Evolutionary conservation across 2,113 vertebrate species (phyloP).

Genomic region (Syngnathus floridae): DNA sequence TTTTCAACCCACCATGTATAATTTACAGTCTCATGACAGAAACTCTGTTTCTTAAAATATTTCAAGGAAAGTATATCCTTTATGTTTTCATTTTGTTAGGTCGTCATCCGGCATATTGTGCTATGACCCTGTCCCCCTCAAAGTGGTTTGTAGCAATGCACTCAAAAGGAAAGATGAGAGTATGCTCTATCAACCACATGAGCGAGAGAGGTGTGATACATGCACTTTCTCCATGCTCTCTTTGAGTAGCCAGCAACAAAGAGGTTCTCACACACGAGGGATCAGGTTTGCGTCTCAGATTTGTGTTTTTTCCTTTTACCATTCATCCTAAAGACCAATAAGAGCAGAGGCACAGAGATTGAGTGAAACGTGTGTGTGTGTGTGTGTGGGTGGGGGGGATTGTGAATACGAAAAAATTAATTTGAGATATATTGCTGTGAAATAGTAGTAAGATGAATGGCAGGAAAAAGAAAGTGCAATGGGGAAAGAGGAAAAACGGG

Average conservation of each 20-base stretch:
- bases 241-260: constrained; percentile 45
- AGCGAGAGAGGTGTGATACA: constrained; percentile 43
- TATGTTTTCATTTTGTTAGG: constrained; percentile 25
- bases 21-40: not conserved
- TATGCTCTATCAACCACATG: constrained; percentile 48
- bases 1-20: not conserved
- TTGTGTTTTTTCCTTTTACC: constrained; percentile 59
- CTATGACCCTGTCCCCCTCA: not conserved
- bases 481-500: constrained; percentile 11
- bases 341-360: constrained; percentile 35
- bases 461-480: constrained; percentile 2
- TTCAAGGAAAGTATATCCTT: constrained; percentile 25
- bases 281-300: constrained; percentile 55
- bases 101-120: constrained; percentile 34
- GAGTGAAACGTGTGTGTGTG: constrained; percentile 7
- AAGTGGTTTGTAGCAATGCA: constrained; percentile 38
- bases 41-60: constrained; percentile 16
- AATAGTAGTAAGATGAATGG: constrained; percentile 36
- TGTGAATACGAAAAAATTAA: constrained; percentile 11
- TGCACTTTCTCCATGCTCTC: constrained; percentile 25
- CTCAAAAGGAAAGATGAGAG: constrained; percentile 56
- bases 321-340: constrained; percentile 58
- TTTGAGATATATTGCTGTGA: constrained; percentile 33
- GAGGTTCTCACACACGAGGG: constrained; percentile 65
- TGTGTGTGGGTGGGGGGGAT: constrained; percentile 8